Evolutionary conservation across 2,797 vertebrate species (phyloP).

Genomic region (Oreochromis grahami): DNA sequence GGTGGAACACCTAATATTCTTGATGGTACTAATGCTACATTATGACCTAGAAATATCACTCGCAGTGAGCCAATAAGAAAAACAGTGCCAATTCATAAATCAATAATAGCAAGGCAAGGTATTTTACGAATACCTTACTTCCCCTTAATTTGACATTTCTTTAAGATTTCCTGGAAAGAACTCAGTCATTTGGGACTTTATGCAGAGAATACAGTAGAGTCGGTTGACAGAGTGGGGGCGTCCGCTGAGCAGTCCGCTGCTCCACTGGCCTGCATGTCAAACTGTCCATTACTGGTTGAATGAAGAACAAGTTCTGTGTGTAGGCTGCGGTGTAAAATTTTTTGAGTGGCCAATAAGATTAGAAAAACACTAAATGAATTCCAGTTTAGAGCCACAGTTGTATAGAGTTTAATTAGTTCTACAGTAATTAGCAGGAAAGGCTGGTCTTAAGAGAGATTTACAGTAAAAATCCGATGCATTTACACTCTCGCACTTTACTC

Average conservation of each 20-base stretch:
- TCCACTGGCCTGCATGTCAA: background rate
- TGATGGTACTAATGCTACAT: background rate
- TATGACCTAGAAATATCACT: background rate
- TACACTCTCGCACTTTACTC: background rate
- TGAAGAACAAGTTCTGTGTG: background rate
- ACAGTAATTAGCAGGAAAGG: background rate
- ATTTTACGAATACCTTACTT: background rate
- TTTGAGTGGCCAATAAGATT: background rate
- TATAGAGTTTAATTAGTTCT: background rate
- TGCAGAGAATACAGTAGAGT: background rate
- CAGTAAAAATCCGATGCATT: background rate
- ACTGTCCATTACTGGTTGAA: background rate
- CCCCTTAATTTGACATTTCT: background rate
- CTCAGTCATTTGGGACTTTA: background rate
- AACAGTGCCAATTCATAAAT: background rate
- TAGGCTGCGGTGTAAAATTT: rapidly evolving
- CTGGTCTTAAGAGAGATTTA: background rate
- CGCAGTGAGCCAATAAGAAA: background rate
- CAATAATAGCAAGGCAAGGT: background rate
- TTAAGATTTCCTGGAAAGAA: background rate
- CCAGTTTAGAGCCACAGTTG: background rate
- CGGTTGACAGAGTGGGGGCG: background rate
- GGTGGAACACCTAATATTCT: background rate
- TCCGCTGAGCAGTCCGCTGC: background rate
- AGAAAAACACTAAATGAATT: background rate